A percentile compares a stretch with the other conserved stretches of the same genome.
Evolutionary conservation across 2,113 vertebrate genomes (phyloP).

Genomic region (Rostratula benghalensis): DNA sequence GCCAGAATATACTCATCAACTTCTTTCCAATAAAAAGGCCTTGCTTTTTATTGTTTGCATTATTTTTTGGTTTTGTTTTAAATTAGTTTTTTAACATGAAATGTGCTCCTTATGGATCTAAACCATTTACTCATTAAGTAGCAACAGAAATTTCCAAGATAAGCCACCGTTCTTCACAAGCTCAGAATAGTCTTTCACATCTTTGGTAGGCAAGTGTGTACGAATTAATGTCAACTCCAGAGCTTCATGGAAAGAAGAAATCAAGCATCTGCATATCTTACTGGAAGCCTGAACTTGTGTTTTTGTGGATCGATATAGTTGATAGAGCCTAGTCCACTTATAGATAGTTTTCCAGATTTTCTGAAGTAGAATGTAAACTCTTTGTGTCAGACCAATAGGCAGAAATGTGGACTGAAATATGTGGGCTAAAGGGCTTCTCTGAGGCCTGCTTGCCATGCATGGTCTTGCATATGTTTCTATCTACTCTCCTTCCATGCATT

Average conservation of each 20-base stretch:
- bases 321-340: not conserved
- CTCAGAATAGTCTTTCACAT: not conserved
- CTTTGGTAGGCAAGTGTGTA: not conserved
- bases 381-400: not conserved
- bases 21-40: not conserved
- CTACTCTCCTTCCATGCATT: not conserved
- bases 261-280: not conserved
- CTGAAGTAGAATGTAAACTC: not conserved
- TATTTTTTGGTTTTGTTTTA: not conserved
- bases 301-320: not conserved
- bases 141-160: not conserved
- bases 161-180: not conserved
- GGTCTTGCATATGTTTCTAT: not conserved
- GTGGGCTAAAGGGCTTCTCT: not conserved
- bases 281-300: not conserved
- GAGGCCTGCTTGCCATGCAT: not conserved
- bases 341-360: not conserved
- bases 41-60: not conserved
- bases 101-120: not conserved
- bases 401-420: not conserved
- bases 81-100: not conserved
- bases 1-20: not conserved
- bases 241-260: not conserved
- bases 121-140: not conserved
- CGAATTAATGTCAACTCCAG: not conserved